phyloP scores from a whole-genome alignment of 2,888 invertebrate genomes.

The Sminthurides aquaticus region DNA sequence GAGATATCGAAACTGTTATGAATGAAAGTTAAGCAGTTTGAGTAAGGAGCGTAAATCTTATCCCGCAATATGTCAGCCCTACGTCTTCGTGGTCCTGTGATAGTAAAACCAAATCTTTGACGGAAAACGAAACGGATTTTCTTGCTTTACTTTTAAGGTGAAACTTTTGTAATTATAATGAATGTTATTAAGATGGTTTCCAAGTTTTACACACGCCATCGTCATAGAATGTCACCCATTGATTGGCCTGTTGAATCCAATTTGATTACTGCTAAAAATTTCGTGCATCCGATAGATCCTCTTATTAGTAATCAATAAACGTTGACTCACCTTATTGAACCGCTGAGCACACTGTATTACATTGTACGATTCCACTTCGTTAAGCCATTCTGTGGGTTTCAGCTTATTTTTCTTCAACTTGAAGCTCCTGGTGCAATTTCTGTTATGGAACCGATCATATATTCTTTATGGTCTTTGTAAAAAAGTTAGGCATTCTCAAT shows the following conservation, averaged over 20 bases:
- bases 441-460: too few species aligned
- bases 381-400: slow-evolving; percentile 22
- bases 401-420: slow-evolving; percentile 21
- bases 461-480: too few species aligned
- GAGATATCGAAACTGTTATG: slow-evolving; percentile 56
- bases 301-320: too few species aligned
- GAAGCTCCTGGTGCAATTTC: slow-evolving; percentile 24
- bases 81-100: too few species aligned
- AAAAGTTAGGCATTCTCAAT: too few species aligned
- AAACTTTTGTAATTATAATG: background rate
- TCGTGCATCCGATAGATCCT: too few species aligned
- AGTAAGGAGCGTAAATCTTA: background rate
- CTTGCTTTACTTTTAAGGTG: background rate
- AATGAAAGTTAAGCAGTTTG: slow-evolving; percentile 2
- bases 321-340: slow-evolving; percentile 18
- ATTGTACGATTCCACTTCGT: slow-evolving; percentile 20
- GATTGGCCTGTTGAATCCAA: slow-evolving; percentile 12
- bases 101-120: too few species aligned
- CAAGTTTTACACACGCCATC: slow-evolving; percentile 29
- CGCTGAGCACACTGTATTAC: slow-evolving; percentile 30
- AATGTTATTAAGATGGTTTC: slow-evolving; percentile 9
- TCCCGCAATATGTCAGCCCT: background rate
- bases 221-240: slow-evolving; percentile 38
- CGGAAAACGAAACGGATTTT: too few species aligned
- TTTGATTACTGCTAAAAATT: background rate